Base-by-base conservation (phyloP, 2,888 invertebrate species). In the Ectropis crepuscularia region DNA sequence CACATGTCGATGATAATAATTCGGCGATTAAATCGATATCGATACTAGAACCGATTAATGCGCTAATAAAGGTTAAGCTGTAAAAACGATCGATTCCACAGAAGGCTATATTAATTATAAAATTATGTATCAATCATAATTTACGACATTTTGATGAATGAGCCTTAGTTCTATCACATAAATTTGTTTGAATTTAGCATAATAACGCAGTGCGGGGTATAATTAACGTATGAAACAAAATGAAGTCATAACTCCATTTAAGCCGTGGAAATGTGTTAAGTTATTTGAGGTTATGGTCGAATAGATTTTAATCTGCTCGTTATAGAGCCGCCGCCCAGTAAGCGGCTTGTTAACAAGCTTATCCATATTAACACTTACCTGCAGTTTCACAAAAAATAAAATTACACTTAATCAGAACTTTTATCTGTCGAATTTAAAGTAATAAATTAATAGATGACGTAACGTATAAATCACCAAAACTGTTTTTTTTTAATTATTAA, bases 111-210 rank as follows among this genome's bases (percentile, higher is more conserved):
- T 78, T 83, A 82, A 85, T 83, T 82, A 77, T 77, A 65, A 77
- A 78, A 79, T 73, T 74, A 76, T 77, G 66, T 70, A 81, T 80
- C 77, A 81, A 80, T 81, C 80, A 79, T 82, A 77, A 82, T 83
- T 77, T 76, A 72, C 73, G 74, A 72, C 72, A 61, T 66, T 57
- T 65, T 74, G 73, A 78, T 74, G 69, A 74, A 76, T 71, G 65
- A 64, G 36, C 50, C 53, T 53, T 10, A 12, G n/a, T 61, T n/a
- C 49, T 10, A 46, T 45, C 41, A 36, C 28, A 53, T 51, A 49
- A 48, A 47, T 53, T 47, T 37, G 11, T 12, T 54, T 45, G 41
- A 43, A 57, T 41, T 62, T 46, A 54, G 46, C 62, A 51, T 63
- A 50, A 62, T 59, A 57, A 60, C 42, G 42, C 12, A 11, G 57